Evolutionary conservation across 2,888 invertebrate genomes (phyloP).

Genomic region (Spodoptera littoralis): DNA sequence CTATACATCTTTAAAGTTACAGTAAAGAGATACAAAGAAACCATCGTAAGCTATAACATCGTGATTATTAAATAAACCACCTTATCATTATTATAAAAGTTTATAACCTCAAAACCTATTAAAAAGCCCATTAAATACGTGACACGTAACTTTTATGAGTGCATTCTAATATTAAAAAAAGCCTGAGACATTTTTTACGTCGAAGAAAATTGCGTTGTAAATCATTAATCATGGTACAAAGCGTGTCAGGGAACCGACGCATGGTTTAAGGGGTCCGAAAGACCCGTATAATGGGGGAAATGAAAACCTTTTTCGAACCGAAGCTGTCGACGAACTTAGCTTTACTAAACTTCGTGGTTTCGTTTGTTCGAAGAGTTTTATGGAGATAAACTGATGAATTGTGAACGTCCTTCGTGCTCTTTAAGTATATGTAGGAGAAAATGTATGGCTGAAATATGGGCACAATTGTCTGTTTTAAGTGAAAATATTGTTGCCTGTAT

Average conservation of each 20-base stretch:
- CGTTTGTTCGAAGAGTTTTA: slow-evolving; percentile 51
- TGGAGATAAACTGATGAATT: slow-evolving; percentile 52
- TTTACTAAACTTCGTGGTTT: slow-evolving; percentile 56
- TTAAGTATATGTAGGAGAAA: slow-evolving; percentile 22
- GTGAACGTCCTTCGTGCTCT: slow-evolving; percentile 20
- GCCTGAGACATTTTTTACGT: slow-evolving; percentile 71
- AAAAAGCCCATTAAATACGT: slow-evolving; percentile 52
- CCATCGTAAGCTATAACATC: slow-evolving; percentile 23
- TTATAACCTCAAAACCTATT: slow-evolving; percentile 49
- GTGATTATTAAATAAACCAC: slow-evolving; percentile 41
- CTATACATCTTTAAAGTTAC: background rate
- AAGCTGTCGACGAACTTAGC: slow-evolving; percentile 49
- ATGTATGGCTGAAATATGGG: slow-evolving; percentile 26
- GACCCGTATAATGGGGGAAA: slow-evolving; percentile 83
- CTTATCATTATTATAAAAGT: slow-evolving; percentile 48
- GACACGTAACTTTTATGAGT: slow-evolving; percentile 58
- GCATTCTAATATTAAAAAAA: slow-evolving; percentile 57
- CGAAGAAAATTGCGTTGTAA: slow-evolving; percentile 81
- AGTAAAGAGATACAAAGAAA: slow-evolving; percentile 9
- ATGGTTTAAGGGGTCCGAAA: slow-evolving; percentile 80
- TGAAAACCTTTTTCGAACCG: slow-evolving; percentile 71
- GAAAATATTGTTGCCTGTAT: slow-evolving; percentile 3
- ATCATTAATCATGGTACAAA: slow-evolving; percentile 87
- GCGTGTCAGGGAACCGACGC: slow-evolving; percentile 81
- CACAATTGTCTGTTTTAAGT: slow-evolving; percentile 3